Evolutionary conservation across 2,113 vertebrate genomes (phyloP).

Genomic region (Lagenorhynchus albirostris): DNA sequence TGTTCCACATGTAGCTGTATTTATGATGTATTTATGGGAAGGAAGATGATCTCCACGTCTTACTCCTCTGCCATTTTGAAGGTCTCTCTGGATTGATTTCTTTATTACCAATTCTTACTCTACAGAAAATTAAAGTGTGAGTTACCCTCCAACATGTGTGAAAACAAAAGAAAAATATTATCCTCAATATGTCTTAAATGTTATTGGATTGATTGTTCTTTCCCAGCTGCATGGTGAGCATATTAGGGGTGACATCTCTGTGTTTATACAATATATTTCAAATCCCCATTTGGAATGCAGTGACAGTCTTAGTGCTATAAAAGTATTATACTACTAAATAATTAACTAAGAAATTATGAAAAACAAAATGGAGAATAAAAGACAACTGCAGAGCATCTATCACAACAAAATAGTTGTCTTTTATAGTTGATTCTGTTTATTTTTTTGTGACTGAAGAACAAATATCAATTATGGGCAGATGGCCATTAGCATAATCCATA

Average conservation of each 20-base stretch:
- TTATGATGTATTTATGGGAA: too few species aligned
- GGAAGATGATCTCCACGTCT: too few species aligned
- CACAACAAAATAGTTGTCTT: constrained; percentile 76
- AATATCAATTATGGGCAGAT: constrained; percentile 85
- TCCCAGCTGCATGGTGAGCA: not conserved
- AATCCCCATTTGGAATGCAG: constrained; percentile 39
- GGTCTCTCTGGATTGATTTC: not conserved
- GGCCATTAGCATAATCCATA: constrained; percentile 85
- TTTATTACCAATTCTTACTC: constrained; percentile 21
- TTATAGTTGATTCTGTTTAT: constrained; percentile 72
- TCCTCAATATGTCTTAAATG: not conserved
- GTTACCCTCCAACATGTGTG: not conserved
- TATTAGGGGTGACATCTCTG: constrained; percentile 12
- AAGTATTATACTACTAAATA: constrained; percentile 64
- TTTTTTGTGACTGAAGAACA: constrained; percentile 75
- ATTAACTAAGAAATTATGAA: constrained; percentile 69
- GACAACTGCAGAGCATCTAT: constrained; percentile 72
- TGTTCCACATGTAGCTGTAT: too few species aligned
- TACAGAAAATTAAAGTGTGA: not conserved
- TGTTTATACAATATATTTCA: constrained; percentile 33
- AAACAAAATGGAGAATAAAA: constrained; percentile 72
- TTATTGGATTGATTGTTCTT: constrained; percentile 28
- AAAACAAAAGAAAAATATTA: constrained; percentile 24
- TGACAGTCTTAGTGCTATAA: constrained; percentile 10
- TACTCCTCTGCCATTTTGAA: too few species aligned